Percentiles rank a stretch among this genome's conserved stretches.
Evolutionary conservation across 2,888 invertebrate genomes (phyloP).

Genomic region (Archips crataeganus): DNA sequence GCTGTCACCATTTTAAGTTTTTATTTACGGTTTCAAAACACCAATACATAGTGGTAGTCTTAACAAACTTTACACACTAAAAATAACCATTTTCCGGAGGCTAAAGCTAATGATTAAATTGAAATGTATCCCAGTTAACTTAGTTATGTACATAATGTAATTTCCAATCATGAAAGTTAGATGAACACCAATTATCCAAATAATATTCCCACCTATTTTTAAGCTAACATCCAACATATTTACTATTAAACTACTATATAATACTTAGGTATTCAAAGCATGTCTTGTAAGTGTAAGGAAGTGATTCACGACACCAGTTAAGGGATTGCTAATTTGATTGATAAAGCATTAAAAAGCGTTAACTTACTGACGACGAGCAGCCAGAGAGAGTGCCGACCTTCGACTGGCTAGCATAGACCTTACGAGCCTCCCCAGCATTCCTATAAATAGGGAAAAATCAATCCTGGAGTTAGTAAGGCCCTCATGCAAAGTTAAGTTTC

Average conservation of each 20-base stretch:
- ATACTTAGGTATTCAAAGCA: slow-evolving; percentile 31
- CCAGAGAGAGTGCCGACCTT: slow-evolving; percentile 89
- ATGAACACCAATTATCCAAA: neutral
- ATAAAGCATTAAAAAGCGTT: slow-evolving; percentile 36
- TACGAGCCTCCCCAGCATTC: slow-evolving; percentile 83
- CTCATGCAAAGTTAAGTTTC: slow-evolving; percentile 74
- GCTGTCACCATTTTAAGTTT: neutral
- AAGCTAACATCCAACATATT: neutral
- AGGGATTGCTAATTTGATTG: slow-evolving; percentile 44
- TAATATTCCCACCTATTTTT: neutral
- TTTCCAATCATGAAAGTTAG: neutral
- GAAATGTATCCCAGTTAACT: neutral
- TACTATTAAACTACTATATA: neutral
- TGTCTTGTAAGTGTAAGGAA: slow-evolving; percentile 16
- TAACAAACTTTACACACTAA: neutral
- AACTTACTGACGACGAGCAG: slow-evolving; percentile 90
- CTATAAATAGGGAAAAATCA: slow-evolving; percentile 85
- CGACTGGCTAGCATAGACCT: slow-evolving; percentile 83
- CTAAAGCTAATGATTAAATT: neutral
- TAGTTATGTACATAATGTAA: neutral
- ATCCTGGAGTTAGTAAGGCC: slow-evolving; percentile 69
- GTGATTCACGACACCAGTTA: slow-evolving; percentile 35
- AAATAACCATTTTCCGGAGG: neutral
- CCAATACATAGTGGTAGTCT: too few relatives aligned
- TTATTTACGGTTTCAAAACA: neutral